These are phyloP conservation scores for Lomographa bimaculata DNA, from an alignment of 2,888 invertebrate species.

Conservation along the genomic window DNA sequence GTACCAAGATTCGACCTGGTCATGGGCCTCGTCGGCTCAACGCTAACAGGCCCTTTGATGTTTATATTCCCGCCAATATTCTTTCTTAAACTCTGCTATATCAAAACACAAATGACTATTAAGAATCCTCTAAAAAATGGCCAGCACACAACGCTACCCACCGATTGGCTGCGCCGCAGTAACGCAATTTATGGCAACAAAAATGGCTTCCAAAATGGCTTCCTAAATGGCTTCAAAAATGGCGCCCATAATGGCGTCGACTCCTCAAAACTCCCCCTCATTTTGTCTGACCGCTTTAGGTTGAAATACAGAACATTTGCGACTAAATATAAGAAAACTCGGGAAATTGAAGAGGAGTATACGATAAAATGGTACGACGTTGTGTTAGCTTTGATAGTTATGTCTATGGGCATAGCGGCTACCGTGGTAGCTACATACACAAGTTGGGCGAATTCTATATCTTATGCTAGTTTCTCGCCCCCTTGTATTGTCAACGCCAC, in stretches of 20 bases:
- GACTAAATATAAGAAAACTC: conserved; percentile 35
- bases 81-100: conserved; percentile 86
- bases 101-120: conserved; percentile 56
- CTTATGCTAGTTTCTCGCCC: conserved; percentile 86
- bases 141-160: conserved; percentile 7
- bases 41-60: conserved; percentile 91
- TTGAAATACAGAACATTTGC: conserved; percentile 62
- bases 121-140: conserved; percentile 23
- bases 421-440: conserved; percentile 88
- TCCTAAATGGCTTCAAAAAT: conserved; percentile 26
- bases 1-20: conserved; percentile 94
- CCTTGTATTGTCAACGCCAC: conserved; percentile 89
- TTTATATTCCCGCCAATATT: conserved; percentile 93
- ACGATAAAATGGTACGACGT: conserved; percentile 73
- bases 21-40: conserved; percentile 93
- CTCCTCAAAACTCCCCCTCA: conserved; percentile 52
- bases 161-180: conserved; percentile 15
- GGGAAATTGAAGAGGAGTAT: conserved; percentile 45
- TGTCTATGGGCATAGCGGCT: conserved; percentile 85
- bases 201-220: conserved; percentile 10
- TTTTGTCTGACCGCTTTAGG: conserved; percentile 35
- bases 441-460: conserved; percentile 86
- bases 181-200: conserved; percentile 11
- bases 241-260: conserved; percentile 33
- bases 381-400: conserved; percentile 81